Conservation (phyloP, 2,888 invertebrate species). For the Torymus texanus region DNA sequence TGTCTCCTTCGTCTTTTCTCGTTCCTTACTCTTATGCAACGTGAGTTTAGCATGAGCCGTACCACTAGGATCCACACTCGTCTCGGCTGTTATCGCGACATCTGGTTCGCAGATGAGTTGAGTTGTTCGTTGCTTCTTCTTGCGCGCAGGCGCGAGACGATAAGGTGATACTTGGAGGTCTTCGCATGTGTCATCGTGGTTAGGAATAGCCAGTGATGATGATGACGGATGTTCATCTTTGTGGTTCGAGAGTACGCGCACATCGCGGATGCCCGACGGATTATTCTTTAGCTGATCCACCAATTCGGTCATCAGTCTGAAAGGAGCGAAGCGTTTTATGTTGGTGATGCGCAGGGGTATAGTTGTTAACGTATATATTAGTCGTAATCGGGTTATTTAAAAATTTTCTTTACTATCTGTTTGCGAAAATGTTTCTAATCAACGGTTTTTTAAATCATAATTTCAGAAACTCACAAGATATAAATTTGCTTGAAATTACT, state of each 20-base stretch:
- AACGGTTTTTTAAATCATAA: too few species aligned
- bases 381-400: too few species aligned
- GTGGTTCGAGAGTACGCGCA: not conserved
- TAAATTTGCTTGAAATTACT: too few species aligned
- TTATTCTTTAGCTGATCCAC: constrained; percentile 13
- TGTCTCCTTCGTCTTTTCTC: constrained; percentile 36
- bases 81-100: constrained; percentile 37
- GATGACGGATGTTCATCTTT: not conserved
- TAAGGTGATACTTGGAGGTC: too few species aligned
- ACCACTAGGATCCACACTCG: constrained; percentile 30
- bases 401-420: too few species aligned
- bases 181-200: not conserved
- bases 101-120: not conserved
- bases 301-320: constrained; percentile 46
- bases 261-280: not conserved
- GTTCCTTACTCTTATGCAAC: constrained; percentile 34
- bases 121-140: not conserved
- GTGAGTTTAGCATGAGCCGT: constrained; percentile 33
- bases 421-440: too few species aligned
- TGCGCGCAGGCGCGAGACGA: too few species aligned
- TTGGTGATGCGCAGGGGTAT: too few species aligned
- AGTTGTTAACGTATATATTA: too few species aligned
- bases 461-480: too few species aligned
- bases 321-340: constrained; percentile 6
- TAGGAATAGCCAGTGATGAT: not conserved